phyloP scores from a whole-genome alignment of 2,797 vertebrate species.

The Miopithecus talapoin region DNA sequence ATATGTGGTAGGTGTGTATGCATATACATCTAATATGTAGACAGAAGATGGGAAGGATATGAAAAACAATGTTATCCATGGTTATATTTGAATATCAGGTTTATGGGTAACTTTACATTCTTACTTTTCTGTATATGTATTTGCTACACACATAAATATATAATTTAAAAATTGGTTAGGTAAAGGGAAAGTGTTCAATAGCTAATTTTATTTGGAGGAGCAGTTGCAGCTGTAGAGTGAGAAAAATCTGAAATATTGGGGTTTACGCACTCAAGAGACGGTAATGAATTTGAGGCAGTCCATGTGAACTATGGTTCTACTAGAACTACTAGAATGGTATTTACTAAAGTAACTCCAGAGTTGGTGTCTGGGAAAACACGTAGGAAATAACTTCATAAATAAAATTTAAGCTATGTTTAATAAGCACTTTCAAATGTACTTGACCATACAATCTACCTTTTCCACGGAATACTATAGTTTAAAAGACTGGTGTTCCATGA shows the following conservation, averaged over 20 bases:
- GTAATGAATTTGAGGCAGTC: not conserved
- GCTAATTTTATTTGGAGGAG: not conserved
- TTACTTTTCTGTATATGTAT: not conserved
- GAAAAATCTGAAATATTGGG: not conserved
- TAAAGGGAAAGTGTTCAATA: not conserved
- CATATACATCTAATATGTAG: not conserved
- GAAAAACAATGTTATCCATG: not conserved
- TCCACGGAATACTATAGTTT: not conserved
- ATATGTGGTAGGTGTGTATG: not conserved
- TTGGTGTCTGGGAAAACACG: not conserved
- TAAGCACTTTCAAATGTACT: not conserved
- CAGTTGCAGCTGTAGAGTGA: not conserved
- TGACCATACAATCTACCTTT: not conserved
- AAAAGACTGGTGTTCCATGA: not conserved
- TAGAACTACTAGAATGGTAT: not conserved
- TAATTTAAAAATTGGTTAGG: not conserved
- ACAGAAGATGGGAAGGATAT: not conserved
- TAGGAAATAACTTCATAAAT: not conserved
- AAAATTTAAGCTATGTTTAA: not conserved
- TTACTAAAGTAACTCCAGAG: conserved; percentile 3
- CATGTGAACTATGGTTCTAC: not conserved
- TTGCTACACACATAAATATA: not conserved
- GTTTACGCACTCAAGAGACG: not conserved
- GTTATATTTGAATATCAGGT: not conserved
- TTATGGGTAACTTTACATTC: not conserved